These are phyloP conservation scores for Drosophila triauraria DNA, from an alignment of 1,140 invertebrate species.

Conservation along the genomic window DNA sequence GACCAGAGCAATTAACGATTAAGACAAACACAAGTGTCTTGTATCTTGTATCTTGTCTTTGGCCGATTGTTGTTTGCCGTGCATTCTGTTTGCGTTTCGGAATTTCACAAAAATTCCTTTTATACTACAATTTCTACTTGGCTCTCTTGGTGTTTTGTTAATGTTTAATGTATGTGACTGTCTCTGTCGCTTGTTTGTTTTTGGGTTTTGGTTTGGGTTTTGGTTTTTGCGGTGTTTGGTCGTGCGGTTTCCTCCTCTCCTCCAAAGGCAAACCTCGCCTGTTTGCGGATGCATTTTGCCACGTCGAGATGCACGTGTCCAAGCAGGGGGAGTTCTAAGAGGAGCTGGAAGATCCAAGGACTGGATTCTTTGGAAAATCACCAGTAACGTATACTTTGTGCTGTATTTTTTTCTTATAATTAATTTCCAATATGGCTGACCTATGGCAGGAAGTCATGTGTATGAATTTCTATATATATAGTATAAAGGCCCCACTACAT, in stretches of 20 bases:
- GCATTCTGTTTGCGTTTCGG: slow-evolving; percentile 70
- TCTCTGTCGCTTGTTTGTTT: slow-evolving; percentile 28
- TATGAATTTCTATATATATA: slow-evolving; percentile 27
- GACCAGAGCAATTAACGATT: slow-evolving; percentile 61
- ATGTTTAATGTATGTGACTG: slow-evolving; percentile 71
- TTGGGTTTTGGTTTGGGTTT: slow-evolving; percentile 23
- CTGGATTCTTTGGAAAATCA: slow-evolving; percentile 49
- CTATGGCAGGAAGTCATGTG: slow-evolving; percentile 62
- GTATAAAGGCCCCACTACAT: slow-evolving; percentile 37
- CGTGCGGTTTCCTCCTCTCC: slow-evolving; percentile 64
- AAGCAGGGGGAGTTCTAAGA: slow-evolving; percentile 21
- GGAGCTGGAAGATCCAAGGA: slow-evolving; percentile 11
- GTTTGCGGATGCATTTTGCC: slow-evolving; percentile 63
- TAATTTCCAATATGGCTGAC: slow-evolving; percentile 59
- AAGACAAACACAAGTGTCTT: slow-evolving; percentile 55
- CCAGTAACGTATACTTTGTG: slow-evolving; percentile 14
- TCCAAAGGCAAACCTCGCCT: slow-evolving; percentile 56
- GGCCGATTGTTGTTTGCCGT: slow-evolving; percentile 55
- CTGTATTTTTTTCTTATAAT: slow-evolving; percentile 27
- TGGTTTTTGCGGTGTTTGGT: slow-evolving; percentile 73
- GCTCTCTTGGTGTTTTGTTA: slow-evolving; percentile 34
- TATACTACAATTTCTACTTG: slow-evolving; percentile 65
- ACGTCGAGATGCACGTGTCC: slow-evolving; percentile 57
- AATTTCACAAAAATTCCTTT: slow-evolving; percentile 79
- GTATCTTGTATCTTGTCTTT: slow-evolving; percentile 65